A percentile compares a stretch with the other conserved stretches of the same genome.
phyloP scores from a whole-genome alignment of 2,888 invertebrate species.

The Temnothorax unifasciatus region DNA sequence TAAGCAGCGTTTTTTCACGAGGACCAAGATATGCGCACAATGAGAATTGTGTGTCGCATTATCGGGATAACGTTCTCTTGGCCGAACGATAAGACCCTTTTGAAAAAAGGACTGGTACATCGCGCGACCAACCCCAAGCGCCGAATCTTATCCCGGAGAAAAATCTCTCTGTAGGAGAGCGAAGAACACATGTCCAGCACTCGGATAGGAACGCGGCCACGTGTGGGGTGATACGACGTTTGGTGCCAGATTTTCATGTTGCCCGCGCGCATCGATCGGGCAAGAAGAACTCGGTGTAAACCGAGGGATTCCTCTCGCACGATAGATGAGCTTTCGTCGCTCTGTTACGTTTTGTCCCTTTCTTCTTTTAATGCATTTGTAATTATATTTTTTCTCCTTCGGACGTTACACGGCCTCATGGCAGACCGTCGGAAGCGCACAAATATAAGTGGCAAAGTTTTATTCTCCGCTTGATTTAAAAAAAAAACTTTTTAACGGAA shows the following conservation, averaged over 20 bases:
- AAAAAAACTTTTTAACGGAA: not conserved
- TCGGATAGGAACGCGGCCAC: slow-evolving; percentile 79
- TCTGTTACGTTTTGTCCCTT: not conserved
- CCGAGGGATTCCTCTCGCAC: not conserved
- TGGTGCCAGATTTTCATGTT: slow-evolving; percentile 60
- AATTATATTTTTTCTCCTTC: not conserved
- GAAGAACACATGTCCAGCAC: slow-evolving; percentile 84
- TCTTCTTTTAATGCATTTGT: not conserved
- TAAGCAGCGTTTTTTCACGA: not conserved
- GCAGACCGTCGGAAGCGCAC: not conserved
- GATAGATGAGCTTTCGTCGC: not conserved
- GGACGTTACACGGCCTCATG: not conserved
- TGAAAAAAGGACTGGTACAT: not conserved
- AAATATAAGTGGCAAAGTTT: not conserved
- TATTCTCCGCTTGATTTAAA: not conserved
- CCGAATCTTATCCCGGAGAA: slow-evolving; percentile 69
- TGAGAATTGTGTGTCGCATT: not conserved
- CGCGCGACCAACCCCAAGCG: slow-evolving; percentile 39
- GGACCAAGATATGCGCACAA: not conserved
- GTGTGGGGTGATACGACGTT: slow-evolving; percentile 81
- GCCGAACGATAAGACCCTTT: slow-evolving; percentile 27
- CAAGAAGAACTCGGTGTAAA: not conserved
- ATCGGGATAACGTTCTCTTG: not conserved
- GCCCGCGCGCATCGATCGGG: slow-evolving; percentile 37
- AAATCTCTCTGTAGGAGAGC: slow-evolving; percentile 84